phyloP scores from a whole-genome alignment of 1,140 invertebrate genomes.

The Achroia grisella region DNA sequence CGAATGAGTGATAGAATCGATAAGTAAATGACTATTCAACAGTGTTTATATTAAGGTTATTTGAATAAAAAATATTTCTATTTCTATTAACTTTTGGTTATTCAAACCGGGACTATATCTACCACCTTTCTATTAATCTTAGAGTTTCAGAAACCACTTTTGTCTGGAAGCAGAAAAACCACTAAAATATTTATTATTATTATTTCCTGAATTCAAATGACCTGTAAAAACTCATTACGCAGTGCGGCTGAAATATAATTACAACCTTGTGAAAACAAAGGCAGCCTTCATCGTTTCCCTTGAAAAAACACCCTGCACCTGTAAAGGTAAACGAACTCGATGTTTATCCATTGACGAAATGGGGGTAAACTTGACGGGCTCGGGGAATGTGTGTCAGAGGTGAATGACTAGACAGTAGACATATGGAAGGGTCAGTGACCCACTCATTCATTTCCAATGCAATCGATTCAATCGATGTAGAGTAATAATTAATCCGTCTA shows the following conservation, averaged over 20 bases:
- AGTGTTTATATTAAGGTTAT: no score
- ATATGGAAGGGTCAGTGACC: conserved; percentile 22
- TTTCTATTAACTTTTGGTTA: no score
- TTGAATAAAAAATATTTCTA: no score
- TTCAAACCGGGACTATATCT: no score
- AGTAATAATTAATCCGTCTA: conserved; percentile 1
- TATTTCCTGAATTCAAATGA: no score
- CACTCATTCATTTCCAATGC: conserved; percentile 25
- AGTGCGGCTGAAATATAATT: no score
- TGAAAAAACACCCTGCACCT: neutral
- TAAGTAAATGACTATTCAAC: no score
- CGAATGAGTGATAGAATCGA: no score
- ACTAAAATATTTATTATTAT: neutral
- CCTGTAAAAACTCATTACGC: no score
- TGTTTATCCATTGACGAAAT: conserved; percentile 35
- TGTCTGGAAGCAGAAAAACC: no score
- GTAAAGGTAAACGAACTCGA: conserved; percentile 23
- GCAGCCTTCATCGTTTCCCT: neutral
- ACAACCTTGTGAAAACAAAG: neutral
- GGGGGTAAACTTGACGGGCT: conserved; percentile 38
- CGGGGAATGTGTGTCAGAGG: conserved; percentile 46
- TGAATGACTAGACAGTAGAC: conserved; percentile 28
- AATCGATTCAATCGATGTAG: conserved; percentile 13
- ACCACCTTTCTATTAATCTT: no score
- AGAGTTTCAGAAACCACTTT: neutral